phyloP scores from a whole-genome alignment of 2,888 invertebrate genomes.

The Scaptomyza tumidula region DNA sequence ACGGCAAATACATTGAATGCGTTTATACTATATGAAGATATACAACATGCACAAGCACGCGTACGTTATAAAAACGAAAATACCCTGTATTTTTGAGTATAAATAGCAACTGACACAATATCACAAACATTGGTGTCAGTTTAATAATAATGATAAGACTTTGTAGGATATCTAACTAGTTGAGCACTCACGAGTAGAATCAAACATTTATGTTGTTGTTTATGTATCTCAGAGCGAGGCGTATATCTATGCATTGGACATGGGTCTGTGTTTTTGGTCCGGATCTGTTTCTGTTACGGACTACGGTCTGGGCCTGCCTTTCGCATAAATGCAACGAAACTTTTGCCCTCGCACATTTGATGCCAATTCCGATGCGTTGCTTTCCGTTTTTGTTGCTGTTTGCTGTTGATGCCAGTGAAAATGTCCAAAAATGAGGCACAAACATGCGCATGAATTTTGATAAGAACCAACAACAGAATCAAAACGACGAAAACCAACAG shows the following conservation, averaged over 20 bases:
- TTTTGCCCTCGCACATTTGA: conserved; percentile 65
- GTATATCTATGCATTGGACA: conserved; percentile 46
- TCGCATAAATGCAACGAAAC: conserved; percentile 62
- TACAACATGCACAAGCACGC: conserved; percentile 10
- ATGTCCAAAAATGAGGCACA: conserved; percentile 78
- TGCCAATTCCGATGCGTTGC: conserved; percentile 59
- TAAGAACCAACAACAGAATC: conserved; percentile 33
- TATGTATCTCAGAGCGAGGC: conserved; percentile 21
- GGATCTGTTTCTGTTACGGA: conserved; percentile 49
- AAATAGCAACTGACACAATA: neutral
- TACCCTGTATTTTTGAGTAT: conserved; percentile 8
- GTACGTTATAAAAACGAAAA: neutral
- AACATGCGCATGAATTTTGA: conserved; percentile 82
- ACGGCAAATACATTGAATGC: conserved; percentile 63
- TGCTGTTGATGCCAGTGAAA: conserved; percentile 50
- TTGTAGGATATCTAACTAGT: conserved; percentile 20
- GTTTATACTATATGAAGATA: conserved; percentile 50
- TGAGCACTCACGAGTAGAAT: too few species aligned
- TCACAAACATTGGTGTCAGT: too few species aligned
- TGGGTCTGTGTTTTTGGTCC: conserved; percentile 25
- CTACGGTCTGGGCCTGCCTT: conserved; percentile 26
- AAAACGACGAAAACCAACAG: conserved; percentile 11
- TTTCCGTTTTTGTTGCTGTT: conserved; percentile 21
- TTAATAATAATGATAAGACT: too few species aligned
- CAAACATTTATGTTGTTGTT: conserved; percentile 1